phyloP scores from a whole-genome alignment of 2,888 invertebrate species.

The Alloplasta piceator region DNA sequence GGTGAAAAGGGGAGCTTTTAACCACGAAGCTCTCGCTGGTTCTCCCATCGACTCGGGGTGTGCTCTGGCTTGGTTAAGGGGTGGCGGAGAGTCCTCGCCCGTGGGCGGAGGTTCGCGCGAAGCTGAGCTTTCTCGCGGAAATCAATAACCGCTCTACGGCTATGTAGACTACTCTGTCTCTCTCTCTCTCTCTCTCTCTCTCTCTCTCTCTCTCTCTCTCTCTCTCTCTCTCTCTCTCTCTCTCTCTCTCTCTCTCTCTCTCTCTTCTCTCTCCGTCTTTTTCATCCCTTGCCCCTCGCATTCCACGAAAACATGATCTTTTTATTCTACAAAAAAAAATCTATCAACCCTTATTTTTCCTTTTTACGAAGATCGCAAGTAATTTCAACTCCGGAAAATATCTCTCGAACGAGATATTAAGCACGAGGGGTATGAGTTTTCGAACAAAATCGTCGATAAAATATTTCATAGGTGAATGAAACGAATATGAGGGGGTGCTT shows the following conservation, averaged over 20 bases:
- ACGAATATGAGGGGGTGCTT: conserved; percentile 24
- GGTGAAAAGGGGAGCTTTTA: conserved; percentile 58
- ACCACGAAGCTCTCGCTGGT: conserved; percentile 10
- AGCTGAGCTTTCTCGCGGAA: conserved; percentile 77
- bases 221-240: not conserved
- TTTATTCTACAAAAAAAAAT: conserved; percentile 7
- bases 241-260: conserved; percentile 34
- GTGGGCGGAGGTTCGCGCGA: conserved; percentile 72
- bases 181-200: conserved; percentile 31
- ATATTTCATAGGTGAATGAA: conserved; percentile 35
- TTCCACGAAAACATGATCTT: conserved; percentile 18
- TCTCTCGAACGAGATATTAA: conserved; percentile 10
- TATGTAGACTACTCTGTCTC: conserved; percentile 61
- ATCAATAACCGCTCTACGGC: conserved; percentile 78
- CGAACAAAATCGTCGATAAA: conserved; percentile 38
- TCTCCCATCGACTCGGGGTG: conserved; percentile 35
- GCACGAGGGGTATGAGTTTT: not conserved
- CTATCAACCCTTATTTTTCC: not conserved
- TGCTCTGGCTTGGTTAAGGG: conserved; percentile 53
- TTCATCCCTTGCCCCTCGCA: not conserved
- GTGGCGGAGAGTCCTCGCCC: conserved; percentile 61
- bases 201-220: not conserved
- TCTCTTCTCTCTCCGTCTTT: not conserved
- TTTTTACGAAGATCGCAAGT: conserved; percentile 22
- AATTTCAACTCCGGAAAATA: conserved; percentile 19